Percentiles rank a stretch among this genome's conserved stretches.
phyloP scores from a whole-genome alignment of 2,113 vertebrate species.

The Addax nasomaculatus region DNA sequence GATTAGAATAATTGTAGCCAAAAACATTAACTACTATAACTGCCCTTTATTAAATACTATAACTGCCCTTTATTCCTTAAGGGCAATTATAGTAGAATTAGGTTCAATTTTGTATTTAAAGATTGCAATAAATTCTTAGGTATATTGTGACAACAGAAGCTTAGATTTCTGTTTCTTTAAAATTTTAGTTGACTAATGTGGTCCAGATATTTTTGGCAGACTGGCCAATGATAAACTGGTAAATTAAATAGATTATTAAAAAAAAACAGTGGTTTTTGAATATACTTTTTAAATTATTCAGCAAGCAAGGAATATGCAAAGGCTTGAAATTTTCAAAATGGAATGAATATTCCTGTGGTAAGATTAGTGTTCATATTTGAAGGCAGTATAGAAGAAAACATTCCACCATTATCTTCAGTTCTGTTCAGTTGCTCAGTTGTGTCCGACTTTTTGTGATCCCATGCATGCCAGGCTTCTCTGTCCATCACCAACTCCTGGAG shows the following conservation, averaged over 20 bases:
- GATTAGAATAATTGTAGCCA: constrained; percentile 3
- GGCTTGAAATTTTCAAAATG: neutral
- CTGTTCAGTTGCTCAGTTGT: neutral
- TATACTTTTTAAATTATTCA: neutral
- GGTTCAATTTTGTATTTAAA: constrained; percentile 20
- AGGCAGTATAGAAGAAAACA: constrained; percentile 5
- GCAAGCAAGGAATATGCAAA: neutral
- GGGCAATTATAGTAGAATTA: neutral
- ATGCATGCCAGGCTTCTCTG: neutral
- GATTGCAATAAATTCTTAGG: neutral
- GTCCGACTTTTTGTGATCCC: neutral
- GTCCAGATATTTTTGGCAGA: constrained; percentile 8
- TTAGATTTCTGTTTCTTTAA: constrained; percentile 40
- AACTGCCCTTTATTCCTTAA: constrained; percentile 19
- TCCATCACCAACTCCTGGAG: neutral
- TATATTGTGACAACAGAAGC: constrained; percentile 9
- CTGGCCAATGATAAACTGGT: neutral
- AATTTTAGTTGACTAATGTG: neutral
- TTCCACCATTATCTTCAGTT: neutral
- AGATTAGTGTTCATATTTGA: constrained; percentile 15
- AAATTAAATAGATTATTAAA: constrained; percentile 16
- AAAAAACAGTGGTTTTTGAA: neutral
- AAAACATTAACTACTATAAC: neutral
- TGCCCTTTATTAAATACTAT: neutral
- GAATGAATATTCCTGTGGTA: neutral